These are phyloP conservation scores for Globodera rostochiensis DNA, from an alignment of 1,140 invertebrate genomes.

Conservation along the genomic window DNA sequence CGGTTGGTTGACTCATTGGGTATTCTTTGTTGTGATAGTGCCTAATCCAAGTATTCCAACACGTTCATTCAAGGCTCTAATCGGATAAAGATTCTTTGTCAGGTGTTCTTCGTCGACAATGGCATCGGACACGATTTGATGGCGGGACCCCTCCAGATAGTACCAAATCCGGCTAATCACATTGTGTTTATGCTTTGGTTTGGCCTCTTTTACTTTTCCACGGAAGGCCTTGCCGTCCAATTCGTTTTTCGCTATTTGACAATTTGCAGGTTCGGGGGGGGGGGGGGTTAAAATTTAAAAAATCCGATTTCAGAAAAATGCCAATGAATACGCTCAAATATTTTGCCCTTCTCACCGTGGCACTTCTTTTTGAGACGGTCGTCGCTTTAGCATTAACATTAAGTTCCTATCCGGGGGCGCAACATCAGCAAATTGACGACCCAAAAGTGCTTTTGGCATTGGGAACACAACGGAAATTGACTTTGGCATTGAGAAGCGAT, in stretches of 20 bases:
- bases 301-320: constrained; percentile 5
- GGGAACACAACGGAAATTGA: not conserved
- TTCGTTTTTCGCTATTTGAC: constrained; percentile 30
- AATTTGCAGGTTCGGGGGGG: constrained; percentile 15
- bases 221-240: constrained; percentile 13
- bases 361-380: not conserved
- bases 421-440: not conserved
- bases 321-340: constrained; percentile 6
- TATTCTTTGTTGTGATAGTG: too few relatives aligned
- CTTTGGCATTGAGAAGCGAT: not conserved
- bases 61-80: too few relatives aligned
- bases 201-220: constrained; percentile 37
- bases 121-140: constrained; percentile 2
- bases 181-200: constrained; percentile 30
- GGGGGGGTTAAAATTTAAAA: not conserved
- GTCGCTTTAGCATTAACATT: not conserved
- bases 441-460: not conserved
- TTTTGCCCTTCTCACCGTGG: constrained; percentile 8
- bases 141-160: not conserved
- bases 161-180: constrained; percentile 16
- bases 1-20: not conserved
- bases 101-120: constrained; percentile 22
- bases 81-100: not conserved
- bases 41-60: not conserved
- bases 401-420: not conserved